Evolutionary conservation across 2,888 invertebrate genomes (phyloP), one percentile per base, ranked within the genome.

Genomic region (Gibbula magus): DNA sequence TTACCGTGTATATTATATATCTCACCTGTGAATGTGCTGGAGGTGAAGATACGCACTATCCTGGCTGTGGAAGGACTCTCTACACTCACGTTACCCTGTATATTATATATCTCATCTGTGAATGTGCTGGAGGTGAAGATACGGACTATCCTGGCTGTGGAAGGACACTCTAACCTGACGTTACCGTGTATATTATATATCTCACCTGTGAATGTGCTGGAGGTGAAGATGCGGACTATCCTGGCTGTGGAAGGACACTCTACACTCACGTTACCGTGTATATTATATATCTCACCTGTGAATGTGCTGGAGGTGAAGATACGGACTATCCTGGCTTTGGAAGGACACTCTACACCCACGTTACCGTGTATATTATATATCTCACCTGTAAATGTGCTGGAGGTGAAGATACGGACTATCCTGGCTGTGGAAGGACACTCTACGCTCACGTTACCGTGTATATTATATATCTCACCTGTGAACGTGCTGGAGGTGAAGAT

Each of bases 141-240:
- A 20, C 90, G 84, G 20, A 91, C 90, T 45, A 90, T 83, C 77
- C 87, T 90, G 32, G 85, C 86, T 8, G 84, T 85, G 0, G 86
- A 82, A 8, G 88, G 88, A 78, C 86, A 88, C 7, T 86, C 84
- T 3, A 86, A 75, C 4, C 75, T 75, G n/a, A 89, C 81, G 52
- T 90, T 85, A 10, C 91, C 91, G 13, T 25, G 45, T 5, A 83
- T 35, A 3, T 35, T 35, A 35, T 35, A 16, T 32, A 45, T 32
- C 20, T 29, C 35, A 73, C 70, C 70, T 73, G 70, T 73, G 22
- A 73, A 73, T 16, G 70, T 73, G n/a, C 70, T 73, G 70, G 32
- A 32, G 16, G 70, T 73, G 45, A 73, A 73, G 35, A 73, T 73
- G 10, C 90, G 84, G 20, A 91, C 90, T 45, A 90, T 83, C 77